A percentile compares a stretch with the other conserved stretches of the same genome.
These are phyloP conservation scores for Heliconius nattereri DNA, from an alignment of 1,140 invertebrate species.

Conservation along the genomic window DNA sequence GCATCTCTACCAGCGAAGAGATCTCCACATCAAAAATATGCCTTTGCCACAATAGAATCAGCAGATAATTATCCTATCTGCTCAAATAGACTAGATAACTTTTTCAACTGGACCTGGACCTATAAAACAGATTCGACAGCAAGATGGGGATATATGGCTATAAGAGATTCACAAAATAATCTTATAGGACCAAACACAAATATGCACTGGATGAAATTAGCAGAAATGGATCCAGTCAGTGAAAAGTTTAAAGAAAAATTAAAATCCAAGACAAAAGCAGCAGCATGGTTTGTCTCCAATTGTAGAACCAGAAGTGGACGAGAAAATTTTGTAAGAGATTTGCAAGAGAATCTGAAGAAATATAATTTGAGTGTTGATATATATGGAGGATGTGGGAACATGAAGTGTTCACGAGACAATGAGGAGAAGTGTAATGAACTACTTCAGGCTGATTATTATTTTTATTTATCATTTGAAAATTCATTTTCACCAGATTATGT, in stretches of 20 bases:
- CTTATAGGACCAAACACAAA: constrained; percentile 59
- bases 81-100: constrained; percentile 41
- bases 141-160: constrained; percentile 56
- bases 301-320: constrained; percentile 82
- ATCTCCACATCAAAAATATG: constrained; percentile 64
- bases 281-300: constrained; percentile 86
- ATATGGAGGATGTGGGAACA: constrained; percentile 84
- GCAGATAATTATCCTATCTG: constrained; percentile 67
- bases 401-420: constrained; percentile 51
- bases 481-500: constrained; percentile 83
- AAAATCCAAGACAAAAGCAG: constrained; percentile 70
- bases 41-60: constrained; percentile 69
- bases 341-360: constrained; percentile 79
- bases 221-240: constrained; percentile 58
- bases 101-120: constrained; percentile 85
- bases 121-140: constrained; percentile 84
- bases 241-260: constrained; percentile 56
- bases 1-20: constrained; percentile 45
- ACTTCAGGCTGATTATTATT: constrained; percentile 82
- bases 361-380: constrained; percentile 81
- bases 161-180: constrained; percentile 52
- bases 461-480: constrained; percentile 88
- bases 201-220: constrained; percentile 58
- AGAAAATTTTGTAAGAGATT: constrained; percentile 81
- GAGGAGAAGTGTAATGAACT: constrained; percentile 64